Percentiles rank a stretch among this genome's conserved stretches.
Evolutionary conservation across 1,140 invertebrate genomes (phyloP).

Genomic region (Aphelenchoides avenae): DNA sequence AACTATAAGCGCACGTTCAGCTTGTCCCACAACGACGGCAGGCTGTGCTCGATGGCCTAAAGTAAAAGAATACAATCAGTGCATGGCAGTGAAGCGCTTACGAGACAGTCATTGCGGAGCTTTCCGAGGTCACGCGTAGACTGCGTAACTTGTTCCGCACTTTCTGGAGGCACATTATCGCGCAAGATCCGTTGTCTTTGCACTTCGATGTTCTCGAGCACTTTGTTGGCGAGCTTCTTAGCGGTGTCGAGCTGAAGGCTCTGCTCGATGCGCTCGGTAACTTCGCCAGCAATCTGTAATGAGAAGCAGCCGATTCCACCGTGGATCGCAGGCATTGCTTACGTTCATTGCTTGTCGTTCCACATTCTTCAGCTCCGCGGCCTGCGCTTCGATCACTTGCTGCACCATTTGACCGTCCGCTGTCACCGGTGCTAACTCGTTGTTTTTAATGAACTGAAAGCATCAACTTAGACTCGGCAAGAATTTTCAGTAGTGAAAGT

Average conservation of each 20-base stretch:
- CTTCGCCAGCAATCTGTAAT: slow-evolving; percentile 20
- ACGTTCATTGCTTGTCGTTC: slow-evolving; percentile 25
- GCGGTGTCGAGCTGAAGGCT: slow-evolving; percentile 18
- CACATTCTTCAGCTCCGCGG: slow-evolving; percentile 17
- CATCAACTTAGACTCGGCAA: too few species aligned
- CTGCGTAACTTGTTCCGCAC: slow-evolving; percentile 14
- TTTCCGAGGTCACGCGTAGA: slow-evolving; percentile 7
- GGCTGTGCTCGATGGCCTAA: slow-evolving; percentile 13
- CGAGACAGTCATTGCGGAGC: slow-evolving; percentile 14
- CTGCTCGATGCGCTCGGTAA: slow-evolving; percentile 19
- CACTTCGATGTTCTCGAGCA: slow-evolving; percentile 11
- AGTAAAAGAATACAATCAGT: slow-evolving; percentile 2
- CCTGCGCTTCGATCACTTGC: slow-evolving; percentile 3
- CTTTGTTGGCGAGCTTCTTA: slow-evolving; percentile 19
- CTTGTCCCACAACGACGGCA: too few species aligned
- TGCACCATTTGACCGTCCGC: slow-evolving; percentile 2
- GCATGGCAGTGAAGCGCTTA: not conserved
- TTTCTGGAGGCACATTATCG: slow-evolving; percentile 11
- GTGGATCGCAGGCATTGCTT: slow-evolving; percentile 2
- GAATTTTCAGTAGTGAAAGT: too few species aligned
- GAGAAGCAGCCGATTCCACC: not conserved
- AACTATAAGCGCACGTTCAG: too few species aligned
- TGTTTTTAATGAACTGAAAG: slow-evolving; percentile 18
- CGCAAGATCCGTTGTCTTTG: slow-evolving; percentile 14
- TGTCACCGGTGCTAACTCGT: slow-evolving; percentile 13